Percentiles rank a stretch among this genome's conserved stretches.
Conservation (phyloP, 2,113 vertebrate species). For the Lycocorax pyrrhopterus region DNA sequence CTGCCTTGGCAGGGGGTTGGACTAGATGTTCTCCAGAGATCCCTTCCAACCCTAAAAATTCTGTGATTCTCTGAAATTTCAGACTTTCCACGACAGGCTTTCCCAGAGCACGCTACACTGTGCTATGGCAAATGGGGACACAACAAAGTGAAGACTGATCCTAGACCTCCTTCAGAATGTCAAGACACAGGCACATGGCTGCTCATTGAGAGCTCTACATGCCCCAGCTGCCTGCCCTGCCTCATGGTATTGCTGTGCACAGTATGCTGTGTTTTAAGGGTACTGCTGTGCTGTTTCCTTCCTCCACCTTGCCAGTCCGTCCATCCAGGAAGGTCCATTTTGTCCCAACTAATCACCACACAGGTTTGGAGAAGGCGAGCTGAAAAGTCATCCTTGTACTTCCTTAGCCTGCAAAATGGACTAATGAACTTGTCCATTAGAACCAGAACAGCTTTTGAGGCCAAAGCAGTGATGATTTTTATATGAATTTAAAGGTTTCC, state of each 20-base stretch:
- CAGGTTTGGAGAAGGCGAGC: not conserved
- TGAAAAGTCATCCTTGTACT: not conserved
- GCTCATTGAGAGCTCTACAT: not conserved
- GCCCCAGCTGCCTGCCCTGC: not conserved
- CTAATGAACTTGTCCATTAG: not conserved
- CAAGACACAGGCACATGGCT: not conserved
- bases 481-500: not conserved
- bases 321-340: not conserved
- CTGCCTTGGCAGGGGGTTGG: not conserved
- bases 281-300: not conserved
- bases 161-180: not conserved
- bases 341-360: not conserved
- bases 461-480: not conserved
- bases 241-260: accelerated
- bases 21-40: not conserved
- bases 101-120: not conserved
- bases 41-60: not conserved
- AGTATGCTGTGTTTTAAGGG: not conserved
- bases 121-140: not conserved
- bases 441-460: not conserved
- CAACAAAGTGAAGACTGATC: not conserved
- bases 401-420: not conserved
- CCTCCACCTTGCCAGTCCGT: accelerated
- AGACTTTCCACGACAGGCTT: not conserved
- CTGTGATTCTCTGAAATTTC: not conserved